Percentiles rank a stretch among this genome's conserved stretches.
Conservation (phyloP, 2,113 vertebrate species). For the Anser cygnoides region DNA sequence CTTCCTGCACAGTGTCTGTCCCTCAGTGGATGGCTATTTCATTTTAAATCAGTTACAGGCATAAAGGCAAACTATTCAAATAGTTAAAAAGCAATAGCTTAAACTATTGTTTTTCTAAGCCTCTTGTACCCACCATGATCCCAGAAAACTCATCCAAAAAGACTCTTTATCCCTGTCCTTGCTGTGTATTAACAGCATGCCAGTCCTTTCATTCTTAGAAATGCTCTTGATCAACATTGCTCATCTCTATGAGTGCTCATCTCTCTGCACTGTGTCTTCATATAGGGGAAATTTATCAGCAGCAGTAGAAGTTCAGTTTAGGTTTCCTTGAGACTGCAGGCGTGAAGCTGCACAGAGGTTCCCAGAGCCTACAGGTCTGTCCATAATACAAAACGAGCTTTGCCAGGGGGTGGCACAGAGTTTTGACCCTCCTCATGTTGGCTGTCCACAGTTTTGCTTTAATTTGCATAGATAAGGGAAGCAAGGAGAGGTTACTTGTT, state of each 20-base stretch:
- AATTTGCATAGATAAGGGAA: neutral
- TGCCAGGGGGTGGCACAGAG: neutral
- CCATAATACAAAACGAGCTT: too few species aligned
- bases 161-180: neutral
- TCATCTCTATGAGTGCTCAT: neutral
- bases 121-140: neutral
- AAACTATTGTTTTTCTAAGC: neutral
- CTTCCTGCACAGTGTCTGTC: neutral
- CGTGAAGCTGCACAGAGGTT: neutral
- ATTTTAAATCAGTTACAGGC: neutral
- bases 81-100: too few species aligned
- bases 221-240: neutral
- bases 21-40: neutral
- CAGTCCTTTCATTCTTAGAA: neutral
- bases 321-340: neutral
- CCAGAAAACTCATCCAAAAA: neutral
- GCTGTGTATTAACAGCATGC: neutral
- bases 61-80: neutral
- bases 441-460: neutral
- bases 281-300: neutral
- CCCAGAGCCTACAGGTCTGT: too few species aligned
- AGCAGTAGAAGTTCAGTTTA: neutral
- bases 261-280: fast-evolving
- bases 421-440: neutral
- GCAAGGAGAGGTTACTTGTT: neutral